Conservation (phyloP, 2,797 vertebrate species). For the Hippocampus kuda region DNA sequence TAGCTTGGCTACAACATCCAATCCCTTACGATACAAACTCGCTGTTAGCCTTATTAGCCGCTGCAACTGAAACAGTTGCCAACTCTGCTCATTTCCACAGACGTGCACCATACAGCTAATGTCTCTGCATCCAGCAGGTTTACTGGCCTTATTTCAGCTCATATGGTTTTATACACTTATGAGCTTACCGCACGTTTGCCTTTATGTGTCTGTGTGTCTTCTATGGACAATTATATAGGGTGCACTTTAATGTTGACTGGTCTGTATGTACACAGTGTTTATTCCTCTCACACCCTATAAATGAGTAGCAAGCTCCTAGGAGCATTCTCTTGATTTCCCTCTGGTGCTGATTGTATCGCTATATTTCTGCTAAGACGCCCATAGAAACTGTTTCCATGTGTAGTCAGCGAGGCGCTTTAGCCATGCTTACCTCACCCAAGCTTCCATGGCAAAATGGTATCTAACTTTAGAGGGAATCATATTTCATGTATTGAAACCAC, state of each 20-base stretch:
- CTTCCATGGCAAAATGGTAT: slow-evolving; percentile 12
- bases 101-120: slow-evolving; percentile 29
- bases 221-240: slow-evolving; percentile 16
- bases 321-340: slow-evolving; percentile 40
- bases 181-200: slow-evolving; percentile 19
- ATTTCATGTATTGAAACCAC: background rate
- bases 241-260: slow-evolving; percentile 40
- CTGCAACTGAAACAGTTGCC: slow-evolving; percentile 50
- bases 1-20: background rate
- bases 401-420: background rate
- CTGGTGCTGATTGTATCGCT: slow-evolving; percentile 42
- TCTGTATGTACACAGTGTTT: slow-evolving; percentile 43
- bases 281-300: slow-evolving; percentile 45
- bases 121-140: slow-evolving; percentile 40
- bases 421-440: slow-evolving; percentile 6
- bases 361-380: slow-evolving; percentile 36
- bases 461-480: background rate
- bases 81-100: slow-evolving; percentile 34
- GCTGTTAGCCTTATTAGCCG: background rate
- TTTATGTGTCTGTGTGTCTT: slow-evolving; percentile 31
- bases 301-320: slow-evolving; percentile 38
- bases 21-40: background rate
- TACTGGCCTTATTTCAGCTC: slow-evolving; percentile 29
- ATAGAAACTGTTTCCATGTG: slow-evolving; percentile 51
- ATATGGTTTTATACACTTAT: slow-evolving; percentile 29